Conservation (phyloP, 2,113 vertebrate species). For the Pituophis catenifer region DNA sequence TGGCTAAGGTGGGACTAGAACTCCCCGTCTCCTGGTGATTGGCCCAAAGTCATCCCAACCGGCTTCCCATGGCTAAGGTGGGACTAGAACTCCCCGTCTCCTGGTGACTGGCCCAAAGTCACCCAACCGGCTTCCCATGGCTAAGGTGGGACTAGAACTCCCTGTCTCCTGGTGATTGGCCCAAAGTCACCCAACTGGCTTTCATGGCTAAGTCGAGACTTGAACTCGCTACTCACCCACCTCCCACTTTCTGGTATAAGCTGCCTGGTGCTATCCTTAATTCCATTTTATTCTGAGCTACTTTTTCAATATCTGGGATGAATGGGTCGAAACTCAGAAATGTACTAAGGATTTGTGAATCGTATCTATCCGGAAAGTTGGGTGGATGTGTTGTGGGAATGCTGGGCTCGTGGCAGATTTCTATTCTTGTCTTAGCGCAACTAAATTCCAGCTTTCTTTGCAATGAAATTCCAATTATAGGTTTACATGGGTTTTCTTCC, state of each 20-base stretch:
- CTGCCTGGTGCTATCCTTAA: neutral
- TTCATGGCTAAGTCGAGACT: no score
- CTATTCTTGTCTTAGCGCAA: neutral
- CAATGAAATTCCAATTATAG: no score
- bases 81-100: neutral
- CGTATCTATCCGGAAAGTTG: neutral
- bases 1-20: neutral
- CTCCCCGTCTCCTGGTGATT: neutral
- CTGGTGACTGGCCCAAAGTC: no score
- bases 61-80: accelerated
- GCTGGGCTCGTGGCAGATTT: neutral
- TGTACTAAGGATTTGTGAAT: neutral
- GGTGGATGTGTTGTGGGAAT: neutral
- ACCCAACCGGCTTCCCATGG: no score
- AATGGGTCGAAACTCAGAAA: neutral
- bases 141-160: no score
- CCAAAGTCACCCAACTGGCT: no score
- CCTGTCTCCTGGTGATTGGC: no score
- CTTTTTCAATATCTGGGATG: neutral
- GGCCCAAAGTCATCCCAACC: neutral
- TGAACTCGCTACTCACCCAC: neutral
- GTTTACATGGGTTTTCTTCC: neutral
- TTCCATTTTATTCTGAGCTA: neutral
- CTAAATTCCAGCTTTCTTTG: neutral
- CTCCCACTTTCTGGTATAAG: neutral